Evolutionary conservation across 2,797 vertebrate genomes (phyloP), one percentile per base, ranked within the genome.

Genomic region (Molossus molossus): DNA sequence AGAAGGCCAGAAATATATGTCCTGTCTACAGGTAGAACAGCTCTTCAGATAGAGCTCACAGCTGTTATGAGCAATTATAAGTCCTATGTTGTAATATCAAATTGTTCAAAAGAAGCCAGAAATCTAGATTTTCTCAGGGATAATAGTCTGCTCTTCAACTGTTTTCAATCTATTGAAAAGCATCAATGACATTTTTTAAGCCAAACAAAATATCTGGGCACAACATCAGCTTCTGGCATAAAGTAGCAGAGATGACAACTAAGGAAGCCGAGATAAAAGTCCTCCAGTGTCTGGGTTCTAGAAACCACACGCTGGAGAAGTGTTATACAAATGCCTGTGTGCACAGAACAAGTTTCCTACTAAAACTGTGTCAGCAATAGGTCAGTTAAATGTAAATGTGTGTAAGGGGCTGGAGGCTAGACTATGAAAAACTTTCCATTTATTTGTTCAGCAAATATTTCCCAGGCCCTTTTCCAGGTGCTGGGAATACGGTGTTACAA

Each of bases 381-480:
- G 0, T 57, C 67, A 9, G 0, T 81, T 93, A 62, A 87, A 37
- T 73, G 27, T 18, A 60, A 81, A 55, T 4, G n/a, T 67, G 72
- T 67, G 23, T 20, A 81, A 73, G 17, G 0, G 13, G 4, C 9
- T 76, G 23, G 1, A 10, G 5, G 5, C 9, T 55, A 29, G 37
- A 75, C 29, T 75, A 75, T 57, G 55, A 93, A 1, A 55, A 64
- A 88, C 0, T 55, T 84, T 64, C 21, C 29, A 40, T 76, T 73
- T n/a, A 67, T 60, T 85, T 57, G 70, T 57, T 81, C 14, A 84
- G n/a, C 25, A 70, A 94, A n/a, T 95, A 92, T 65, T 87, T 83
- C 67, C n/a, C 29, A 80, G 14, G 1, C 5, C 17, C 9, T 64
- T 40, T 96, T 84, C 40, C 50, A 84, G 45, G 29, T 75, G 13